These are phyloP conservation scores for Scotopteryx bipunctaria DNA, from an alignment of 2,888 invertebrate genomes.

Conservation along the genomic window DNA sequence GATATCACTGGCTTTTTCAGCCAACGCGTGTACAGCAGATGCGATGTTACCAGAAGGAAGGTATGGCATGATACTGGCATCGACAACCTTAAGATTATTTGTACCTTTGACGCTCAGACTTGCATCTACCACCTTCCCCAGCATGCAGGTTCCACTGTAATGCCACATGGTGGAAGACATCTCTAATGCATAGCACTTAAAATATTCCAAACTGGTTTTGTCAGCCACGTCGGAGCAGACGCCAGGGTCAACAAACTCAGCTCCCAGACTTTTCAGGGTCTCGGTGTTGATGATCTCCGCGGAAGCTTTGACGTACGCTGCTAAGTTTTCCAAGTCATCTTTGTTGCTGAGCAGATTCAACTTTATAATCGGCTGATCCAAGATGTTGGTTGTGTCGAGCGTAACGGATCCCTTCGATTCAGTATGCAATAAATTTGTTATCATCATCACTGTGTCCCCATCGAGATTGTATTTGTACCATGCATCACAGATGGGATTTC, in stretches of 20 bases:
- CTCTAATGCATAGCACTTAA: constrained; percentile 36
- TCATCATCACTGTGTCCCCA: constrained; percentile 17
- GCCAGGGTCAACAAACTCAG: constrained; percentile 23
- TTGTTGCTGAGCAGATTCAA: constrained; percentile 15
- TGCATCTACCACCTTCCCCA: constrained; percentile 39
- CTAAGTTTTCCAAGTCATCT: constrained; percentile 23
- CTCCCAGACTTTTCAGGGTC: constrained; percentile 23
- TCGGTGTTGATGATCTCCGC: constrained; percentile 14
- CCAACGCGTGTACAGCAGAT: constrained; percentile 27
- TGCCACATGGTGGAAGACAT: constrained; percentile 43
- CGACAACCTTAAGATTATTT: constrained; percentile 30
- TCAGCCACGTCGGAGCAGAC: constrained; percentile 8
- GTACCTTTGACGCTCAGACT: constrained; percentile 32
- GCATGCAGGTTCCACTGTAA: constrained; percentile 36
- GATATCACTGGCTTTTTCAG: constrained; percentile 34
- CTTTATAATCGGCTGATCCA: constrained; percentile 25
- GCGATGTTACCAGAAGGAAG: constrained; percentile 30
- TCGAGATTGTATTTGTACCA: constrained; percentile 29
- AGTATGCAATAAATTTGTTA: constrained; percentile 34
- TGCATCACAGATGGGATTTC: constrained; percentile 42
- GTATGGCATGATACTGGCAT: constrained; percentile 34
- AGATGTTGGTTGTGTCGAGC: constrained; percentile 27
- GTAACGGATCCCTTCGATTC: constrained; percentile 36
- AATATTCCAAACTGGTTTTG: constrained; percentile 26
- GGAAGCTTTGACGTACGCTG: background rate